Base-by-base conservation (phyloP, 2,888 invertebrate genomes). In the Thelaira solivaga region DNA sequence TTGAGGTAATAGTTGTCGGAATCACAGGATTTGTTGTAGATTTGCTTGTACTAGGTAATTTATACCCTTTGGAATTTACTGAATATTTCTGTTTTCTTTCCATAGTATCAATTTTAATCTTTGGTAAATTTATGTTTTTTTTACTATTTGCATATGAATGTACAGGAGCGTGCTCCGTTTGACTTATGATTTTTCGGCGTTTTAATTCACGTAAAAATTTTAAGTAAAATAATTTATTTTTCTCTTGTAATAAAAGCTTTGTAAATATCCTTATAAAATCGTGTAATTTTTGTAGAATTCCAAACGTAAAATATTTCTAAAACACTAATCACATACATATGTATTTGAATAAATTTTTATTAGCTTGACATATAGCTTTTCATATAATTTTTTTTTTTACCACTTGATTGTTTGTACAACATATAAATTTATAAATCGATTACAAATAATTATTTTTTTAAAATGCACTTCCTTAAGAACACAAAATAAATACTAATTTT, bases 1-100 rank as follows among this genome's bases (percentile, higher is more conserved):
- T 53, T 59, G 73, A 59, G 74, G 73, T 73, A 77, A 26, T 36
- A 36, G 31, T 67, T 51, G 43, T 62, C 8, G 68, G 57, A 68
- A 65, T 67, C 53, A 61, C 45, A 53, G 20, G 22, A 31, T 43
- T 16, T 16, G 22, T n/a, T 24, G 39, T 16, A 47, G 22, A 11
- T 31, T 55, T 20, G 7, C 16, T 41, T 16, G 36, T 6, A 13
- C 20, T 39, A 18, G 53, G 11, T 34, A 49, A 41, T 47, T 39
- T 26, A 36, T 41, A 13, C 34, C 47, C 39, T 57, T 67, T 72
- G 5, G 22, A 11, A 11, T 62, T 73, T 20, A 10, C 16, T 4
- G 24, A 10, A 8, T 57, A 57, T 51, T 43, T 73, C 7, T 36
- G 11, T 5, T 73, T 73, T 49, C 57, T 77, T 22, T 77, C 73